Evolutionary conservation across 2,888 invertebrate genomes (phyloP).

Genomic region (Scaptomyza parva): DNA sequence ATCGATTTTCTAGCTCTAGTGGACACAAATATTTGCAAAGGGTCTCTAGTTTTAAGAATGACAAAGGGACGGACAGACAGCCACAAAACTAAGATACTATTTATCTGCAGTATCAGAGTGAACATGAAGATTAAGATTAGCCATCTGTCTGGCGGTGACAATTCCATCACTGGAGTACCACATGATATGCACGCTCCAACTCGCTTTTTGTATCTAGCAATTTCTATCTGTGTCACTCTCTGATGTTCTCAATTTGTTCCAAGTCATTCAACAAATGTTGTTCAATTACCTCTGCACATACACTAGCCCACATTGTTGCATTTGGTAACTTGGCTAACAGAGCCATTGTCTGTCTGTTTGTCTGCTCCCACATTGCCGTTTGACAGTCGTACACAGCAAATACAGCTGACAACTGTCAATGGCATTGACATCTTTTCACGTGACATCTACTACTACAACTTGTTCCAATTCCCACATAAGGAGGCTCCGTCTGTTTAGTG

Average conservation of each 20-base stretch:
- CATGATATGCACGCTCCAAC: slow-evolving; percentile 26
- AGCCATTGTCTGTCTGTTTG: slow-evolving; percentile 40
- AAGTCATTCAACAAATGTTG: slow-evolving; percentile 80
- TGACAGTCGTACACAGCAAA: slow-evolving; percentile 54
- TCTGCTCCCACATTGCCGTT: slow-evolving; percentile 58
- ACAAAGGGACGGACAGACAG: no score
- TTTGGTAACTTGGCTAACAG: slow-evolving; percentile 46
- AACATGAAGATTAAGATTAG: no score
- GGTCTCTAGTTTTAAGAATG: no score
- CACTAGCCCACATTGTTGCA: slow-evolving; percentile 40
- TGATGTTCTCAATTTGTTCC: slow-evolving; percentile 66
- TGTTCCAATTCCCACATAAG: not conserved
- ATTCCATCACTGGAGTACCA: slow-evolving; percentile 27
- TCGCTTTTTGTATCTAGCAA: not conserved
- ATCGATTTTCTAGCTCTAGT: no score
- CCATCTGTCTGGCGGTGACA: slow-evolving; percentile 53
- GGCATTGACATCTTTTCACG: slow-evolving; percentile 40
- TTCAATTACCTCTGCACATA: slow-evolving; percentile 70
- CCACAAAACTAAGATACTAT: no score
- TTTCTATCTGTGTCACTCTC: slow-evolving; percentile 4
- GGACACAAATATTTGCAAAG: no score
- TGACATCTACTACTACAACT: slow-evolving; percentile 18
- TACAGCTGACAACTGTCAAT: slow-evolving; percentile 23
- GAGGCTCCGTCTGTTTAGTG: slow-evolving; percentile 23
- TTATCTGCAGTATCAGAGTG: no score